phyloP scores from a whole-genome alignment of 2,888 invertebrate genomes.

The Petrolisthes cinctipes region DNA sequence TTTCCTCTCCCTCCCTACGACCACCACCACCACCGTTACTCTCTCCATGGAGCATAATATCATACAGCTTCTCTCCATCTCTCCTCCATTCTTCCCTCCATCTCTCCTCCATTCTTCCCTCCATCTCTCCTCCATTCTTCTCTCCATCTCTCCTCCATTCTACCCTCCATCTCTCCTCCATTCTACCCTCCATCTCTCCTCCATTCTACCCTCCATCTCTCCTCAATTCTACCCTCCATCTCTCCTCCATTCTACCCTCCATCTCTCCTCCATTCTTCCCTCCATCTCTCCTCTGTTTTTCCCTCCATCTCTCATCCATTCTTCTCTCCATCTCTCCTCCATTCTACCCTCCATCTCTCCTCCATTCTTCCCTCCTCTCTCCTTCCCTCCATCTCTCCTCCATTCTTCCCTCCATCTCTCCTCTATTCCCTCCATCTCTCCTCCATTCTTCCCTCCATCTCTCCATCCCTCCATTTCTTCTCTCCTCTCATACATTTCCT shows the following conservation, averaged over 20 bases:
- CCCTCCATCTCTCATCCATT: background rate
- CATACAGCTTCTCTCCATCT: background rate
- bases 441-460: background rate
- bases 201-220: background rate
- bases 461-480: background rate
- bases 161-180: background rate
- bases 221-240: background rate
- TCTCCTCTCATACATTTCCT: too few species aligned
- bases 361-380: background rate
- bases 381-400: background rate
- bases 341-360: background rate
- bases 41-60: background rate
- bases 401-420: background rate
- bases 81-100: background rate
- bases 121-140: background rate
- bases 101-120: background rate
- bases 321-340: background rate
- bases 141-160: background rate
- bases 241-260: background rate
- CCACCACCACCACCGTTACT: background rate
- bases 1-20: background rate
- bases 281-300: background rate
- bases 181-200: background rate
- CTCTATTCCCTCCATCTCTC: background rate
- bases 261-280: background rate